Conservation (phyloP, 1,140 invertebrate genomes). For the Mamestra configurata region DNA sequence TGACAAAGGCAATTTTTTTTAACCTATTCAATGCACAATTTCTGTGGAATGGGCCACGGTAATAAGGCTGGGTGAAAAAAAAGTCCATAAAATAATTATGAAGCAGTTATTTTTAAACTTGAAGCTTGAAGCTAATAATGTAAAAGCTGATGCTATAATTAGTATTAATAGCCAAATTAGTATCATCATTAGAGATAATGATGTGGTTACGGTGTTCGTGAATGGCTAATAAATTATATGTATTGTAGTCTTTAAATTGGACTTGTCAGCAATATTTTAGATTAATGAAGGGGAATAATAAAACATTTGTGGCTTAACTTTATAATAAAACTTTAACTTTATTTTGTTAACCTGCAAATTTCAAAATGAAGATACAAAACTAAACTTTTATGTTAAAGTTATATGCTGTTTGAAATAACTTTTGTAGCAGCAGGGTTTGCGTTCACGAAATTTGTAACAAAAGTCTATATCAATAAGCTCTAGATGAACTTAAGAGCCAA, state of each 20-base stretch:
- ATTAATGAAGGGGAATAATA: neutral
- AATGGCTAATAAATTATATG: neutral
- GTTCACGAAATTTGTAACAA: too few relatives aligned
- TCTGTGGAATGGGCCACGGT: too few relatives aligned
- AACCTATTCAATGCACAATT: too few relatives aligned
- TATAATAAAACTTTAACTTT: too few relatives aligned
- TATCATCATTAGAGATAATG: slow-evolving; percentile 3
- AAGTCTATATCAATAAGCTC: neutral
- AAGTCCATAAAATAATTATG: neutral
- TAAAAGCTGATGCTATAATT: neutral
- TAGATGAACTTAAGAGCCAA: neutral
- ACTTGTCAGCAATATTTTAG: neutral
- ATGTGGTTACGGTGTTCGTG: neutral
- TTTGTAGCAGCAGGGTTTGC: too few relatives aligned
- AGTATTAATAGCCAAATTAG: slow-evolving; percentile 1
- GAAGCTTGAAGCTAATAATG: neutral
- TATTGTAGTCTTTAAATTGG: neutral
- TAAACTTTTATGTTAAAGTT: too few relatives aligned
- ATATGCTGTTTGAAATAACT: too few relatives aligned
- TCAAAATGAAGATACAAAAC: too few relatives aligned
- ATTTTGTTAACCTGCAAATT: neutral
- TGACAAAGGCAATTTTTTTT: too few relatives aligned
- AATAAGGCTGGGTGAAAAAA: too few relatives aligned
- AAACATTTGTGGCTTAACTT: too few relatives aligned
- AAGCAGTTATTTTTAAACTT: neutral